Evolutionary conservation across 1,140 invertebrate genomes (phyloP).

Genomic region (Leptonema lineaticorne): DNA sequence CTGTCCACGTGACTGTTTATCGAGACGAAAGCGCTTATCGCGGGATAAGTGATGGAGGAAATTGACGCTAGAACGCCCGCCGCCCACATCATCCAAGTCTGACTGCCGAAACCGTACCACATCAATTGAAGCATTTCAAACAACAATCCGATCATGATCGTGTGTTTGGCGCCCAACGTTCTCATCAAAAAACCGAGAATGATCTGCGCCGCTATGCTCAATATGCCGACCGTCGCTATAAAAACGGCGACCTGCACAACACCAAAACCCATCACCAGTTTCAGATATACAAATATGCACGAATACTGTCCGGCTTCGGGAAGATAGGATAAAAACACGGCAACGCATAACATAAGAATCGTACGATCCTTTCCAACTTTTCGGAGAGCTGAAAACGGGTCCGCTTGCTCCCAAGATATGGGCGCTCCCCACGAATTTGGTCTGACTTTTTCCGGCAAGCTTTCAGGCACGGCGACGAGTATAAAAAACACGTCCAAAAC

Average conservation of each 20-base stretch:
- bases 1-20: slow-evolving; percentile 95
- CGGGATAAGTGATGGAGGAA: slow-evolving; percentile 95
- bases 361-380: slow-evolving; percentile 96
- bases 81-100: slow-evolving; percentile 95
- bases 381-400: slow-evolving; percentile 91
- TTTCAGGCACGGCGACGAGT: slow-evolving; percentile 96
- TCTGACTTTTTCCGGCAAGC: slow-evolving; percentile 89
- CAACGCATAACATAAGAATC: slow-evolving; percentile 94
- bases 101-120: slow-evolving; percentile 88
- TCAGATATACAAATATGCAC: slow-evolving; percentile 99
- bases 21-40: slow-evolving; percentile 98
- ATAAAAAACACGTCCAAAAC: slow-evolving; percentile 98
- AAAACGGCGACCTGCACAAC: slow-evolving; percentile 94
- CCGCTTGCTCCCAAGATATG: slow-evolving; percentile 94
- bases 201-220: slow-evolving; percentile 94
- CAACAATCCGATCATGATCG: slow-evolving; percentile 93
- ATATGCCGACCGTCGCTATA: slow-evolving; percentile 94
- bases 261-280: slow-evolving; percentile 96
- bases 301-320: slow-evolving; percentile 99
- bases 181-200: slow-evolving; percentile 86
- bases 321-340: slow-evolving; percentile 96
- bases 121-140: slow-evolving; percentile 97
- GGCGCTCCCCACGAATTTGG: slow-evolving; percentile 77
- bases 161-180: slow-evolving; percentile 88
- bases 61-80: slow-evolving; percentile 94